These are phyloP conservation scores for Eueremaeus valkanovi DNA, from an alignment of 2,888 invertebrate species.

Conservation along the genomic window DNA sequence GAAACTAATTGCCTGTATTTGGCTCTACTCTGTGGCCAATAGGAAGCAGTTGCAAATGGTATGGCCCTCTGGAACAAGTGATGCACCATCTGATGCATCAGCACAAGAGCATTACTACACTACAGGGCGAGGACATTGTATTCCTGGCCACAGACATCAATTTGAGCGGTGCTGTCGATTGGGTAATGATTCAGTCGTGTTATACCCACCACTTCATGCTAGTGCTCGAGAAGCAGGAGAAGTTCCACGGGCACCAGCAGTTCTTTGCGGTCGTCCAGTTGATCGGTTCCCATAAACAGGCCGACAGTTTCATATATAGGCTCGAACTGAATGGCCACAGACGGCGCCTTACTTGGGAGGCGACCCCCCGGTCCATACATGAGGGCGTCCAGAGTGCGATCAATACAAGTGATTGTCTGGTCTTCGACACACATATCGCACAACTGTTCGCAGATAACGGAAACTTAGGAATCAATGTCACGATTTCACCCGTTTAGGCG, in stretches of 20 bases:
- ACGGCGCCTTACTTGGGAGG: constrained; percentile 95
- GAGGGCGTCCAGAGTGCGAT: constrained; percentile 98
- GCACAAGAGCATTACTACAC: constrained; percentile 60
- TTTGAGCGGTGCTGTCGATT: constrained; percentile 96
- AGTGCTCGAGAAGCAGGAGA: constrained; percentile 96
- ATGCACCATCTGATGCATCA: constrained; percentile 92
- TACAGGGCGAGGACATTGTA: constrained; percentile 89
- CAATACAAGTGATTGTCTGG: constrained; percentile 94
- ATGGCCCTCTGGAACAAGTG: constrained; percentile 93
- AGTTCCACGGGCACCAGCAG: constrained; percentile 92
- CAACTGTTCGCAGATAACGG: constrained; percentile 98
- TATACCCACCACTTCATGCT: constrained; percentile 99
- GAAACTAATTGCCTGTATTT: no score
- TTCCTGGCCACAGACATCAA: constrained; percentile 99
- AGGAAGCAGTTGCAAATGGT: constrained; percentile 82
- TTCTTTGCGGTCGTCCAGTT: constrained; percentile 98
- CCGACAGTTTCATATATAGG: constrained; percentile 97
- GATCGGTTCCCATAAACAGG: constrained; percentile 97
- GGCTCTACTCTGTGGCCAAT: no score
- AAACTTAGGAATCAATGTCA: constrained; percentile 98
- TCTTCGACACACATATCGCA: constrained; percentile 97
- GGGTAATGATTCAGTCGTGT: constrained; percentile 98
- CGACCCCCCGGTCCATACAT: constrained; percentile 96
- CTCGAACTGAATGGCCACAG: constrained; percentile 93
- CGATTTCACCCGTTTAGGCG: constrained; percentile 66